phyloP scores from a whole-genome alignment of 2,797 vertebrate genomes.

The Decapterus maruadsi region DNA sequence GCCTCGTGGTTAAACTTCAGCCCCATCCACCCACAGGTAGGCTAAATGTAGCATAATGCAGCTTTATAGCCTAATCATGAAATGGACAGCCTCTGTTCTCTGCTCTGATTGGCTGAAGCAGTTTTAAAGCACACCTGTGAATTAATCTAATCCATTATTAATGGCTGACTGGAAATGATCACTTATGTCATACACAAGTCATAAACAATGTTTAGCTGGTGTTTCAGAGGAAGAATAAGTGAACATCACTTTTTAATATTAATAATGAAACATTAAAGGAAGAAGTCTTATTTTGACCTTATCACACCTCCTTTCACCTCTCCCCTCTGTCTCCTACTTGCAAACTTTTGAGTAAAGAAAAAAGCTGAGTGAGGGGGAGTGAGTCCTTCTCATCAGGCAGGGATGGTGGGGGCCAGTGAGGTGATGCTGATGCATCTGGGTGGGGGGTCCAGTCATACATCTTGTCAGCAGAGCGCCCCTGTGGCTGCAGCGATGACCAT shows the following conservation, averaged over 20 bases:
- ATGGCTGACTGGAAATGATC: not conserved
- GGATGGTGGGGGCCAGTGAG: not conserved
- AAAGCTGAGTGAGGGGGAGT: not conserved
- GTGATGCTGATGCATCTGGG: conserved; percentile 8
- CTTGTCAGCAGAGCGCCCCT: conserved; percentile 1
- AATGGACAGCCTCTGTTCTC: conserved; percentile 26
- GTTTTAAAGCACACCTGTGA: conserved; percentile 74
- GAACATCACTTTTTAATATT: not conserved
- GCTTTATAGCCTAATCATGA: conserved; percentile 58
- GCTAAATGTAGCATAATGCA: conserved; percentile 57
- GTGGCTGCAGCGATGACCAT: conserved; percentile 3
- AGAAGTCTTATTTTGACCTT: not conserved
- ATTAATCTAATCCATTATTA: conserved; percentile 22
- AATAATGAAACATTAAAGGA: not conserved
- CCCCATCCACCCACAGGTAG: conserved; percentile 40
- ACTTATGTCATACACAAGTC: not conserved
- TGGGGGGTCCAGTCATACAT: not conserved
- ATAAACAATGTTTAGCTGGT: not conserved
- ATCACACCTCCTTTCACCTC: not conserved
- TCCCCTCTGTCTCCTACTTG: not conserved
- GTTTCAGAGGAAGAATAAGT: not conserved
- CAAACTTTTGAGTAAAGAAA: not conserved
- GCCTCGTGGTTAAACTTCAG: conserved; percentile 29
- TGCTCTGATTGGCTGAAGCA: conserved; percentile 67
- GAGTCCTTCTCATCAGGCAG: not conserved